phyloP scores from a whole-genome alignment of 1,140 invertebrate genomes.

The Hyposmocoma kahamanoa region DNA sequence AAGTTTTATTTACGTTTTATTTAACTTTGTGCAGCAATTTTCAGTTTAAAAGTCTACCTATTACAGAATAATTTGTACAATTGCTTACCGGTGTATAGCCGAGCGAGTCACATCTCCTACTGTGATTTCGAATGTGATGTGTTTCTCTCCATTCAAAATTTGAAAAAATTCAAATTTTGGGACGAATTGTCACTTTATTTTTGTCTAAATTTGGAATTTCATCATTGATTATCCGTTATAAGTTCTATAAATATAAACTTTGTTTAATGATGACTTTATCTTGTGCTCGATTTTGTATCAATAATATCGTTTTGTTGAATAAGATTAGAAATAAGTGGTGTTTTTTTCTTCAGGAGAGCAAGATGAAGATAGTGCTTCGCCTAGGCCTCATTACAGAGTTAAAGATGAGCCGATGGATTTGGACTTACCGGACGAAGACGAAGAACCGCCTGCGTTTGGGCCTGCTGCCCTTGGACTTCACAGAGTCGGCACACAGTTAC shows the following conservation, averaged over 20 bases:
- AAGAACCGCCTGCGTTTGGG: constrained; percentile 80
- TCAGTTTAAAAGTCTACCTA: too few species aligned
- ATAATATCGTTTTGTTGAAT: too few species aligned
- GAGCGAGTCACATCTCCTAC: neutral
- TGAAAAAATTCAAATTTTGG: constrained; percentile 72
- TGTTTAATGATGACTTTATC: neutral
- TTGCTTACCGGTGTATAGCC: neutral
- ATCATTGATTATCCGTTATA: neutral
- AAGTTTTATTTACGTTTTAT: constrained; percentile 71
- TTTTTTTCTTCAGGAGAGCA: constrained; percentile 34
- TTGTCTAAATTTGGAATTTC: constrained; percentile 27
- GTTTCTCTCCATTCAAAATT: constrained; percentile 62
- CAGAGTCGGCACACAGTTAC: constrained; percentile 82
- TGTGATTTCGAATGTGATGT: constrained; percentile 31
- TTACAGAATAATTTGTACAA: neutral
- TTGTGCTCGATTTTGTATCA: too few species aligned
- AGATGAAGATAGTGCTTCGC: constrained; percentile 39
- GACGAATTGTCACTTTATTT: constrained; percentile 46
- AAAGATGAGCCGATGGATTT: constrained; percentile 79
- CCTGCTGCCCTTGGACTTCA: constrained; percentile 85
- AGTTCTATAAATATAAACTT: neutral
- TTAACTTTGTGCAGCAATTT: too few species aligned
- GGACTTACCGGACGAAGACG: constrained; percentile 78
- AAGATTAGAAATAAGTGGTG: too few species aligned
- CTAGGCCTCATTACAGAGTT: constrained; percentile 57